Percentiles rank a stretch among this genome's conserved stretches.
phyloP scores from a whole-genome alignment of 2,113 vertebrate genomes.

The Marcusenius ussheri region DNA sequence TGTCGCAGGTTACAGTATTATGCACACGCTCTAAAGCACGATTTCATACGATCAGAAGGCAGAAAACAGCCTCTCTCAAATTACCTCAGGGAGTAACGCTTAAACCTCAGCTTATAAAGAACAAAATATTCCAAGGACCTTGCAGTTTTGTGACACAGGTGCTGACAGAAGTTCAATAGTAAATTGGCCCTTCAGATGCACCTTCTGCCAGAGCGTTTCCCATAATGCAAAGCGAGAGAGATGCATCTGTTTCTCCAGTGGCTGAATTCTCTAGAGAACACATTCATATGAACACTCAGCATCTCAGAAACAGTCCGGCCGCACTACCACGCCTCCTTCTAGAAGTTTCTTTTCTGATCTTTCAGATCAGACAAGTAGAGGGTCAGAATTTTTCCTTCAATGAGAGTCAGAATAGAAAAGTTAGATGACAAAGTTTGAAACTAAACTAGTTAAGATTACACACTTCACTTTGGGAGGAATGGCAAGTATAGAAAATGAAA shows the following conservation, averaged over 20 bases:
- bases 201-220: background rate
- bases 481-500: background rate
- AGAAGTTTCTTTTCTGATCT: conserved; percentile 1
- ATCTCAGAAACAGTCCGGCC: background rate
- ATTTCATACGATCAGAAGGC: background rate
- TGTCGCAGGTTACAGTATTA: background rate
- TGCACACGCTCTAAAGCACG: background rate
- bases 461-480: background rate
- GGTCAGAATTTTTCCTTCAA: background rate
- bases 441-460: background rate
- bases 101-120: background rate
- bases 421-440: background rate
- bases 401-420: background rate
- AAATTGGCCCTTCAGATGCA: background rate
- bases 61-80: background rate
- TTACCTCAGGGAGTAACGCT: background rate
- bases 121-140: background rate
- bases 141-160: background rate
- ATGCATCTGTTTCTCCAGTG: background rate
- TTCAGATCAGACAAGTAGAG: background rate
- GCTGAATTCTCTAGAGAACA: background rate
- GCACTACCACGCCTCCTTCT: background rate
- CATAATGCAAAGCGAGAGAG: background rate
- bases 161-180: conserved; percentile 1
- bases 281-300: background rate